A percentile compares a stretch with the other conserved stretches of the same genome.
phyloP scores from a whole-genome alignment of 2,113 vertebrate genomes.

The Perca fluviatilis region DNA sequence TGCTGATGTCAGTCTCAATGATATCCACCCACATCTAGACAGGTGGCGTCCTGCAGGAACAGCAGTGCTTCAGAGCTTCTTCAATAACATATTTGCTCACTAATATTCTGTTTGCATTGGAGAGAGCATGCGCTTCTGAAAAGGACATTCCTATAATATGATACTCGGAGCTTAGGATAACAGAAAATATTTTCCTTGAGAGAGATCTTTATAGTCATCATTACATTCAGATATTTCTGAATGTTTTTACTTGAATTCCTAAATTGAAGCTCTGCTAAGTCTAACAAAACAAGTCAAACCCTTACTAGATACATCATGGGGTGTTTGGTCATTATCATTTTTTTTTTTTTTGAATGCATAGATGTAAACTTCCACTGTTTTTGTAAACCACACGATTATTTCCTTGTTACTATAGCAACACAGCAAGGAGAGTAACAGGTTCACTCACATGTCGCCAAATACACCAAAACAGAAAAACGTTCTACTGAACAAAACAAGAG shows the following conservation, averaged over 20 bases:
- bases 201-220: background rate
- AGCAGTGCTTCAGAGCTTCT: conserved; percentile 54
- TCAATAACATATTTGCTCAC: conserved; percentile 54
- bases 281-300: conserved; percentile 2
- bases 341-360: background rate
- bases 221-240: conserved; percentile 11
- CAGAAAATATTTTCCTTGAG: background rate
- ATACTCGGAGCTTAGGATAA: conserved; percentile 6
- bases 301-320: background rate
- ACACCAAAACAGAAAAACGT: conserved; percentile 16
- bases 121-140: conserved; percentile 24
- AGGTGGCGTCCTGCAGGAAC: conserved; percentile 72
- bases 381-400: background rate
- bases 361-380: background rate
- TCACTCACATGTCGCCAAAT: conserved; percentile 10
- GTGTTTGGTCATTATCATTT: background rate
- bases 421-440: background rate
- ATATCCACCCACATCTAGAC: conserved; percentile 68
- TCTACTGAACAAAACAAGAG: conserved; percentile 63
- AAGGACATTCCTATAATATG: conserved; percentile 25
- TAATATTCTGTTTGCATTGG: conserved; percentile 45
- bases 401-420: background rate
- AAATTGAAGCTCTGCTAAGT: background rate
- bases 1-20: conserved; percentile 54
- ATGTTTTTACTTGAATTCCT: conserved; percentile 12